Evolutionary conservation across 2,888 invertebrate genomes (phyloP).

Genomic region (Ochlodes sylvanus): DNA sequence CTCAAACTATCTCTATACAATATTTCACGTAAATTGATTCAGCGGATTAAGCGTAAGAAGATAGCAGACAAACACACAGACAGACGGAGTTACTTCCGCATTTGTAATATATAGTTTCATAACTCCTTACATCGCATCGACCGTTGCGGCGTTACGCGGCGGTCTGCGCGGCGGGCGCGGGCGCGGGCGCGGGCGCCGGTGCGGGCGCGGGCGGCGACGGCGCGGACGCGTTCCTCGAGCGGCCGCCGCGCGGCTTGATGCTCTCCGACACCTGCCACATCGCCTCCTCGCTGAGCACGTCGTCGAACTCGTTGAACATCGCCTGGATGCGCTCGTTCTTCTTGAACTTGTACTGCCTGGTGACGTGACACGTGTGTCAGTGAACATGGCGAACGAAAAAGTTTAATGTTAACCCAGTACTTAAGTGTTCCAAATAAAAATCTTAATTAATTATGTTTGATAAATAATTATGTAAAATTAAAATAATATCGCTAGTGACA

Average conservation of each 20-base stretch:
- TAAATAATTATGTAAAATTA: too few relatives aligned
- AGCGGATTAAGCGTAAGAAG: too few relatives aligned
- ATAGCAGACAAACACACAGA: too few relatives aligned
- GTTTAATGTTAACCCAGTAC: too few relatives aligned
- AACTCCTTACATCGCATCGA: not conserved
- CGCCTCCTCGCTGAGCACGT: conserved; percentile 97
- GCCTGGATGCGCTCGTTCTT: conserved; percentile 96
- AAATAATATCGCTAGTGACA: too few relatives aligned
- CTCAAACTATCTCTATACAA: too few relatives aligned
- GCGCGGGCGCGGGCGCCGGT: conserved; percentile 46
- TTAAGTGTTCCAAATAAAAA: too few relatives aligned
- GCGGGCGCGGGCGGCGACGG: conserved; percentile 50
- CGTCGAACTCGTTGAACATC: conserved; percentile 98
- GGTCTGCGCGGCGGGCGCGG: conserved; percentile 47
- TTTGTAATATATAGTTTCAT: too few relatives aligned
- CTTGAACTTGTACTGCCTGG: conserved; percentile 95
- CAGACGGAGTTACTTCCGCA: too few relatives aligned
- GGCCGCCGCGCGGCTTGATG: conserved; percentile 95
- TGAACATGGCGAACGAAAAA: too few relatives aligned
- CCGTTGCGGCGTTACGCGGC: conserved; percentile 38
- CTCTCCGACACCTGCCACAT: conserved; percentile 99
- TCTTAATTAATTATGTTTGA: too few relatives aligned
- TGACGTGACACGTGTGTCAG: conserved; percentile 4
- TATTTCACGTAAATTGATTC: too few relatives aligned
- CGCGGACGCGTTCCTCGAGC: conserved; percentile 67